These are phyloP conservation scores for silkworm (Bombyx mori) DNA, from an alignment of 1,140 invertebrate species.

Conservation along the genomic window ASM3026992v2 NC_085123.1:3152001-3152500, in stretches of 20 bases:
- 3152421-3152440: slow-evolving; percentile 74
- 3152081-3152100: slow-evolving; percentile 50
- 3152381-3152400: slow-evolving; percentile 72
- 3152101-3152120: slow-evolving; percentile 51
- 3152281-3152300: slow-evolving; percentile 77
- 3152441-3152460: slow-evolving; percentile 66
- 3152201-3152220: slow-evolving; percentile 39
- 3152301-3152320: slow-evolving; percentile 80
- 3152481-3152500: slow-evolving; percentile 74
- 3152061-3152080: slow-evolving; percentile 77
- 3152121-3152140: slow-evolving; percentile 79
- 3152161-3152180: slow-evolving; percentile 80
- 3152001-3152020: slow-evolving; percentile 80
- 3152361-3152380: slow-evolving; percentile 77
- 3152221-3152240: slow-evolving; percentile 25
- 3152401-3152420: slow-evolving; percentile 79
- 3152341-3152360: slow-evolving; percentile 82
- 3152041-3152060: slow-evolving; percentile 70
- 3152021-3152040: slow-evolving; percentile 75
- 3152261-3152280: slow-evolving; percentile 49
- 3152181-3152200: slow-evolving; percentile 77
- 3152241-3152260: slow-evolving; percentile 45
- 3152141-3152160: slow-evolving; percentile 77
- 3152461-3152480: slow-evolving; percentile 58
- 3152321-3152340: slow-evolving; percentile 84